Evolutionary conservation across 2,113 vertebrate genomes (phyloP).

Genomic region (Zosterops japonicus): DNA sequence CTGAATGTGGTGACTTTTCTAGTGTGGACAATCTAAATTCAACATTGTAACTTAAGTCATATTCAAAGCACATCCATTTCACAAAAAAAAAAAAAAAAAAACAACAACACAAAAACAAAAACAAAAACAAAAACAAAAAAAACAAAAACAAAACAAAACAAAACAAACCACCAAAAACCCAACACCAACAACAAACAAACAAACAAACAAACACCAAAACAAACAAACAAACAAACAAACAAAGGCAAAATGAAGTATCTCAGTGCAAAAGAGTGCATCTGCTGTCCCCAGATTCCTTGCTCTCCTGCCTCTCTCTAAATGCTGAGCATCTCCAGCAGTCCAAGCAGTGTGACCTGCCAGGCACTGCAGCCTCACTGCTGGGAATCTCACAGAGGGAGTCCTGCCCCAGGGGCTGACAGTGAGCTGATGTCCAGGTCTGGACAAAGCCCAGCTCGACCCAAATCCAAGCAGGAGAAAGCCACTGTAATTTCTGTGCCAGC

Average conservation of each 20-base stretch:
- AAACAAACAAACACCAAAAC: too few species aligned
- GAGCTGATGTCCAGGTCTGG: neutral
- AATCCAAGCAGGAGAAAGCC: neutral
- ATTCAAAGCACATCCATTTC: neutral
- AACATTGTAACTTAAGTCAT: neutral
- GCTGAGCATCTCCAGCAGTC: neutral
- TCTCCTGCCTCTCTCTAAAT: neutral
- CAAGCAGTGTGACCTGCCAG: neutral
- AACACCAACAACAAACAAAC: too few species aligned
- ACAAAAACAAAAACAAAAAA: fast-evolving
- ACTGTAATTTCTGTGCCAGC: neutral
- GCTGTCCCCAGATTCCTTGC: neutral
- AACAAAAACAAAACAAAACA: too few species aligned
- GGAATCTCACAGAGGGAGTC: neutral
- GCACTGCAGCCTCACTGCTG: neutral
- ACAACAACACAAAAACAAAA: too few species aligned
- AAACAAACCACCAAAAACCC: too few species aligned
- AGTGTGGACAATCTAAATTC: neutral
- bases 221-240: too few species aligned
- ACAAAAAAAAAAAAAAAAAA: neutral
- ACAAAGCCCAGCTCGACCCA: neutral
- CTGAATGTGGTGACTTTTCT: neutral
- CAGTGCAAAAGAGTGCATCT: neutral
- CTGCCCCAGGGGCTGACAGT: neutral
- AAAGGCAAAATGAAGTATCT: neutral